Evolutionary conservation across 2,888 invertebrate genomes (phyloP).

Genomic region (Dysmachus trigonus): DNA sequence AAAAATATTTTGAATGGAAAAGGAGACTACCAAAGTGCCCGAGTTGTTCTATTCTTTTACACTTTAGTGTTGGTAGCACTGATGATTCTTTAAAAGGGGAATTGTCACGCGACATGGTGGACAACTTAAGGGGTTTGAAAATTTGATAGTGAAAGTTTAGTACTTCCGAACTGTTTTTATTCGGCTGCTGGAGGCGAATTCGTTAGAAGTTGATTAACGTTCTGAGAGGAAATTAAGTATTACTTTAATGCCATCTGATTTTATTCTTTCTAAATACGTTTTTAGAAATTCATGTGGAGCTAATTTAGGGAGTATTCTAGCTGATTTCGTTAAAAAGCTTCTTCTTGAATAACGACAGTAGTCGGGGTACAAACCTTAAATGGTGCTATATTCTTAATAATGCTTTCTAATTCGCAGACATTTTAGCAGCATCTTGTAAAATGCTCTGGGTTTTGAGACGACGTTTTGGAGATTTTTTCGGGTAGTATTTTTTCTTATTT

Average conservation of each 20-base stretch:
- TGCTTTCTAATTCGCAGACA: background rate
- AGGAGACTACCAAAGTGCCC: slow-evolving; percentile 9
- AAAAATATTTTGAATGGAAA: slow-evolving; percentile 27
- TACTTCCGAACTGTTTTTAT: background rate
- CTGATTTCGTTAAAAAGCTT: background rate
- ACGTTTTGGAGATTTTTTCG: too few relatives aligned
- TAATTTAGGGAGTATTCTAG: background rate
- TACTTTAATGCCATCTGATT: background rate
- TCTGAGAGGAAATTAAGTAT: background rate
- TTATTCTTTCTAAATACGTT: background rate
- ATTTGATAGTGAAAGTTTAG: background rate
- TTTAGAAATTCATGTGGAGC: background rate
- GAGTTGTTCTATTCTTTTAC: background rate
- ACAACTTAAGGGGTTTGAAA: background rate
- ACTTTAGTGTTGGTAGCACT: background rate
- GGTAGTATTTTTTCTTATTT: too few relatives aligned
- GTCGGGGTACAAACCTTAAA: background rate
- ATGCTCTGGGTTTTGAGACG: too few relatives aligned
- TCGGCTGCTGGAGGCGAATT: background rate
- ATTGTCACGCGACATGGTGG: background rate
- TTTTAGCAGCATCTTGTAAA: too few relatives aligned
- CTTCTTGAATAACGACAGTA: background rate
- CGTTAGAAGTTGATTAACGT: background rate
- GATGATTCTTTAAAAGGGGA: background rate
- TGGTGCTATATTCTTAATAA: background rate